phyloP scores from a whole-genome alignment of 2,797 vertebrate species.

The Acanthurus leucopareius region DNA sequence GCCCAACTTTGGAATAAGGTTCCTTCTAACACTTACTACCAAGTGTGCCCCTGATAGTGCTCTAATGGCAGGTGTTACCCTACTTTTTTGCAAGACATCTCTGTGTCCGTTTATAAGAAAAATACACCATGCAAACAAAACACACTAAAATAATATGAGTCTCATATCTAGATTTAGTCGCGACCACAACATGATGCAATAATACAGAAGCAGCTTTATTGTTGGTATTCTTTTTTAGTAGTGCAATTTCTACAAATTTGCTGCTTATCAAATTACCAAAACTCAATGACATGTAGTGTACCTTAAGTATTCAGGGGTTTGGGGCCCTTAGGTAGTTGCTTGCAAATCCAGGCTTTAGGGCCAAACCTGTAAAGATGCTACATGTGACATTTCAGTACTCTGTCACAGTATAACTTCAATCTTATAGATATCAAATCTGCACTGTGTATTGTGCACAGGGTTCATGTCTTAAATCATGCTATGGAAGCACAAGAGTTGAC shows the following conservation, averaged over 20 bases:
- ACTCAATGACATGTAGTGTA: background rate
- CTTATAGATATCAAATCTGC: too few relatives aligned
- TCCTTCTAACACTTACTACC: background rate
- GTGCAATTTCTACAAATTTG: background rate
- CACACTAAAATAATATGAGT: background rate
- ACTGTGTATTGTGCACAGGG: too few relatives aligned
- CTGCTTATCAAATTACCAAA: background rate
- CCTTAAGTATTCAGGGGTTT: background rate
- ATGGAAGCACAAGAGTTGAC: too few relatives aligned
- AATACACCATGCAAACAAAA: background rate
- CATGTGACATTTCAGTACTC: too few relatives aligned
- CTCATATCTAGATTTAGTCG: background rate
- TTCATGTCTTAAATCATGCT: too few relatives aligned
- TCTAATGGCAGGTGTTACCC: background rate
- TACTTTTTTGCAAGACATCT: background rate
- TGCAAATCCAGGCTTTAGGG: background rate
- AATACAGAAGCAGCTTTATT: background rate
- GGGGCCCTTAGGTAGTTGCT: background rate
- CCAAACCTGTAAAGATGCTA: background rate
- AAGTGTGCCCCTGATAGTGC: background rate
- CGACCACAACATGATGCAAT: background rate
- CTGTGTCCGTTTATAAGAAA: background rate
- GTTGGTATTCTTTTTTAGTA: background rate
- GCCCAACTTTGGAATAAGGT: background rate
- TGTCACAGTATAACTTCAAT: too few relatives aligned